Conservation (phyloP, 2,888 invertebrate genomes). For the Liposcelis brunnea region DNA sequence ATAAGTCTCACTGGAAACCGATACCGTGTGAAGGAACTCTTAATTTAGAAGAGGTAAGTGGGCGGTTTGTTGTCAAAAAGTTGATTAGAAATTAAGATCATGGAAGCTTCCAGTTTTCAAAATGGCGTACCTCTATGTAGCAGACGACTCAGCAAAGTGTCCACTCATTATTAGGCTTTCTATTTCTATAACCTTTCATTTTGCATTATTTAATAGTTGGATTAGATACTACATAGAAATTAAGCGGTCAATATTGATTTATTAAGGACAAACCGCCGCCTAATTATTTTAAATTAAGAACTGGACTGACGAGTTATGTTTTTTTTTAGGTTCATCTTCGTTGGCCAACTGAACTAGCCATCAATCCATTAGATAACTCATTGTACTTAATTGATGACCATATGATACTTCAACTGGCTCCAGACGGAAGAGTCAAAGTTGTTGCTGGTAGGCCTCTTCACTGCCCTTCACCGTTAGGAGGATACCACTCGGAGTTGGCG, state of each 20-base stretch:
- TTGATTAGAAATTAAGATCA: no score
- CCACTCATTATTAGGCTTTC: no score
- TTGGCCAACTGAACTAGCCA: slow-evolving; percentile 91
- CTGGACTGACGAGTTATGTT: no score
- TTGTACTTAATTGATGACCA: slow-evolving; percentile 93
- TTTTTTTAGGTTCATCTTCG: slow-evolving; percentile 61
- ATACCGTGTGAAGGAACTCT: slow-evolving; percentile 82
- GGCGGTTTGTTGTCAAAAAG: neutral
- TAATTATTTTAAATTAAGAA: no score
- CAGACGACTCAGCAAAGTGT: no score
- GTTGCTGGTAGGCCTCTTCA: slow-evolving; percentile 87
- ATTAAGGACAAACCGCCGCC: no score
- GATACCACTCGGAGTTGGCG: slow-evolving; percentile 70
- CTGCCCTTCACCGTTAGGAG: slow-evolving; percentile 67
- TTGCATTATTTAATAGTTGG: no score
- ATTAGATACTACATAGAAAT: no score
- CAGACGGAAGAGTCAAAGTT: slow-evolving; percentile 78
- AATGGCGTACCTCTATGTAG: no score
- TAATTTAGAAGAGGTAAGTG: slow-evolving; percentile 56
- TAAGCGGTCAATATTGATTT: no score
- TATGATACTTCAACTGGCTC: slow-evolving; percentile 81
- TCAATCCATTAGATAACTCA: slow-evolving; percentile 87
- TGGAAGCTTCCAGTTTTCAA: no score
- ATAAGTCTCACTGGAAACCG: slow-evolving; percentile 84
- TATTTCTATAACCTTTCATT: no score